Conservation (phyloP, 2,797 vertebrate species). For the Myiotriccus ornatus region DNA sequence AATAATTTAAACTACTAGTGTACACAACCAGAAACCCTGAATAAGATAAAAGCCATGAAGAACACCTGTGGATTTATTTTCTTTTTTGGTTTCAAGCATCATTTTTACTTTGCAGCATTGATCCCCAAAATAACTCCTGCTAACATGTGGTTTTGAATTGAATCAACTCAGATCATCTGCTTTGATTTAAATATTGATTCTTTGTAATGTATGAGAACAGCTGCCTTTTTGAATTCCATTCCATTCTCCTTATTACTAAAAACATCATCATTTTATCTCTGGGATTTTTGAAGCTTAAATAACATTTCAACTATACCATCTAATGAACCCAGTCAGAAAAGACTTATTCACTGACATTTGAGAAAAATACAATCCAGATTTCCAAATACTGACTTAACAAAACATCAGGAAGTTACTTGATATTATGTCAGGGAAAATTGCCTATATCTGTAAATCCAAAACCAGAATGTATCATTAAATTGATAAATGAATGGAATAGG, state of each 20-base stretch:
- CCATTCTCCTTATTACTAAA: background rate
- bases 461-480: background rate
- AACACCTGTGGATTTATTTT: background rate
- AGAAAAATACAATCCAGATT: constrained; percentile 5
- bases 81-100: background rate
- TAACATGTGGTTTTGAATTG: background rate
- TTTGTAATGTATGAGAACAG: constrained; percentile 23
- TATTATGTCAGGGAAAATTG: background rate
- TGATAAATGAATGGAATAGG: background rate
- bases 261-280: background rate
- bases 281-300: constrained; percentile 8
- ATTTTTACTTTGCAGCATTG: background rate
- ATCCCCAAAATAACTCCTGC: constrained; percentile 8
- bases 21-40: background rate
- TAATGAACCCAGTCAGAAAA: background rate
- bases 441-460: background rate
- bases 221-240: constrained; percentile 38
- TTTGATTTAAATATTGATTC: constrained; percentile 50
- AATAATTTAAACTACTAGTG: background rate
- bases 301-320: background rate
- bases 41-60: background rate
- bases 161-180: constrained; percentile 16
- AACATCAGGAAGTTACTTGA: background rate
- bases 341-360: background rate
- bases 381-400: background rate